Percentiles rank a stretch among this genome's conserved stretches.
Conservation (phyloP, 2,113 vertebrate species). For the Mohoua ochrocephala region DNA sequence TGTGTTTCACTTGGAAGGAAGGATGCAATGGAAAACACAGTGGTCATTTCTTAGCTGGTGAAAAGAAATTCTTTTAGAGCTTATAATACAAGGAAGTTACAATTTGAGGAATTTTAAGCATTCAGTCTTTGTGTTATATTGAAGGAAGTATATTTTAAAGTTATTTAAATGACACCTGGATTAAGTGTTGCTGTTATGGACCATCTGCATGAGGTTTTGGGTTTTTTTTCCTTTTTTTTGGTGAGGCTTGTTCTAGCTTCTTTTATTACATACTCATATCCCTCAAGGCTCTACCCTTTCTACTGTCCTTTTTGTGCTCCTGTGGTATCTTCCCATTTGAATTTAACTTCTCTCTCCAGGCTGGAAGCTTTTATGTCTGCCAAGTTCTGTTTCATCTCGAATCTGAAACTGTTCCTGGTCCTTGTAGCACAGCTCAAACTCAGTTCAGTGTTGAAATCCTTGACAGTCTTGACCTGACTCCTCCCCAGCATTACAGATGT, state of each 20-base stretch:
- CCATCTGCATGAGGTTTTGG: not conserved
- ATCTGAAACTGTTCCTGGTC: not conserved
- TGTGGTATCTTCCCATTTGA: not conserved
- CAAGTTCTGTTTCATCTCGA: not conserved
- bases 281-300: not conserved
- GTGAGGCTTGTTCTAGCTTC: not conserved
- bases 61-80: not conserved
- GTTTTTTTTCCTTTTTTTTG: not conserved
- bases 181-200: not conserved
- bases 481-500: not conserved
- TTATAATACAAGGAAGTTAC: not conserved
- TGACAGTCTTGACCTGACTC: not conserved
- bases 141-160: too few relatives aligned
- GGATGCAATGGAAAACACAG: slow-evolving; percentile 37
- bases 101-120: not conserved
- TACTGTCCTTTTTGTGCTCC: not conserved
- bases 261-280: not conserved
- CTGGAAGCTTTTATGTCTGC: not conserved
- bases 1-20: slow-evolving; percentile 53
- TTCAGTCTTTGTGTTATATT: not conserved
- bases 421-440: not conserved
- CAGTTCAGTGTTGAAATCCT: not conserved
- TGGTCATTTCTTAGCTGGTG: not conserved
- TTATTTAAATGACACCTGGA: not conserved
- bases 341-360: not conserved